phyloP scores from a whole-genome alignment of 2,113 vertebrate species.

The Strigops habroptila region DNA sequence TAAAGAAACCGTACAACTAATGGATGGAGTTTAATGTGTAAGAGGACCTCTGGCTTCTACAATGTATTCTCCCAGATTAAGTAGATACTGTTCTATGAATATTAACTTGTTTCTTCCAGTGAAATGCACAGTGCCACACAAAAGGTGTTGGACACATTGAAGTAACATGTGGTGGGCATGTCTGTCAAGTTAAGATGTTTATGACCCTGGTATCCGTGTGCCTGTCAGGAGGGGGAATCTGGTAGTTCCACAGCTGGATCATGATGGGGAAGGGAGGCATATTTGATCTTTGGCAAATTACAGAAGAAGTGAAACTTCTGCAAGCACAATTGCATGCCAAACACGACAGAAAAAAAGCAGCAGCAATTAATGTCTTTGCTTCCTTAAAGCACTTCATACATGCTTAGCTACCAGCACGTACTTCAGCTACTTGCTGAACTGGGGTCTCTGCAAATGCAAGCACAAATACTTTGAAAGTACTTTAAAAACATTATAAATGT shows the following conservation, averaged over 20 bases:
- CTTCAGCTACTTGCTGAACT: not conserved
- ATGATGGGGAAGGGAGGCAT: not conserved
- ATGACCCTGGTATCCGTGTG: not conserved
- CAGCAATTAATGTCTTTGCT: not conserved
- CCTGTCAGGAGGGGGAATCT: not conserved
- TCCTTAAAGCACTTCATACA: not conserved
- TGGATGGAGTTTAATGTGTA: not conserved
- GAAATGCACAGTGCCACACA: not conserved
- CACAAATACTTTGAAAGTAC: not conserved
- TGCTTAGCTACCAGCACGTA: not conserved
- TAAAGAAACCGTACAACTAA: not conserved
- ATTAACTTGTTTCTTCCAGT: not conserved
- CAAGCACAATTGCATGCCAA: not conserved
- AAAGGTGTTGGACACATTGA: not conserved
- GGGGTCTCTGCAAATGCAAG: not conserved
- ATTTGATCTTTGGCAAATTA: not conserved
- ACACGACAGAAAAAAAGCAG: not conserved
- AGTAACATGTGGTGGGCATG: not conserved
- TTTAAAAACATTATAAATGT: not conserved
- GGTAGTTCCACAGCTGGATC: not conserved
- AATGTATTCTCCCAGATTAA: not conserved
- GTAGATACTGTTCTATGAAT: not conserved
- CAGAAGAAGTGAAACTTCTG: not conserved
- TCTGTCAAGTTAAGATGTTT: not conserved
- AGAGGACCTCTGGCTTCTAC: not conserved